Base-by-base conservation (phyloP, 2,888 invertebrate species). In the Cosmia pyralina region DNA sequence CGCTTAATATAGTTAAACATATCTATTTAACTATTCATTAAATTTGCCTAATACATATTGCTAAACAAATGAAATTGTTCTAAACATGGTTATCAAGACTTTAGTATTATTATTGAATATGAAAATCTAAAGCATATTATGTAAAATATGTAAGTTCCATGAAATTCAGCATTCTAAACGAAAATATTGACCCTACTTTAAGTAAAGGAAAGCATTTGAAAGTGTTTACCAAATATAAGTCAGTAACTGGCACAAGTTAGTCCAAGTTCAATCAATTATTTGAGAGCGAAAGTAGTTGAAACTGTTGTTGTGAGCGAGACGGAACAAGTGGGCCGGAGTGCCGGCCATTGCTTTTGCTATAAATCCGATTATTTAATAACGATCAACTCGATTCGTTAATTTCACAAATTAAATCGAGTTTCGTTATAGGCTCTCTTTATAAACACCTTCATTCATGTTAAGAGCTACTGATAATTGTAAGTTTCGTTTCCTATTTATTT, bases 401-500 rank as follows among this genome's bases (percentile, higher is more conserved):
- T 90, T 90, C 88, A 88, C 89, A 91, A 93, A 93, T 93, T 91
- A 91, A 94, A 94, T 93, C 89, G 90, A 94, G 89, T 92, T 90
- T 87, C 87, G 88, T 89, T 92, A 92, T 90, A 89, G 92, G 87
- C 84, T 85, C 88, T 88, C 92, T 92, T 91, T 90, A 94, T 94
- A 94, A 95, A 94, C 94, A 95, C 95, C 94, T 95, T 94, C 92
- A 93, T 93, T 94, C 94, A 93, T 91, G 93, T 94, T 93, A 71
- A 22, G 59, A 46, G 50, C 28, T 41, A 59, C 28, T 28, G 22
- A 75, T 68, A 59, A n/a, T 13, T 57, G 13, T 13, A 79, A 63
- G 11, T 75, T 69, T 59, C 2, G 10, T 46, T 28, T 28, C 28
- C 28, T 41, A 44, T 59, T 73, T 34, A 19, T 34, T 64, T 0